Evolutionary conservation across 1,140 invertebrate genomes (phyloP).

Genomic region (Drosophila persimilis): DNA sequence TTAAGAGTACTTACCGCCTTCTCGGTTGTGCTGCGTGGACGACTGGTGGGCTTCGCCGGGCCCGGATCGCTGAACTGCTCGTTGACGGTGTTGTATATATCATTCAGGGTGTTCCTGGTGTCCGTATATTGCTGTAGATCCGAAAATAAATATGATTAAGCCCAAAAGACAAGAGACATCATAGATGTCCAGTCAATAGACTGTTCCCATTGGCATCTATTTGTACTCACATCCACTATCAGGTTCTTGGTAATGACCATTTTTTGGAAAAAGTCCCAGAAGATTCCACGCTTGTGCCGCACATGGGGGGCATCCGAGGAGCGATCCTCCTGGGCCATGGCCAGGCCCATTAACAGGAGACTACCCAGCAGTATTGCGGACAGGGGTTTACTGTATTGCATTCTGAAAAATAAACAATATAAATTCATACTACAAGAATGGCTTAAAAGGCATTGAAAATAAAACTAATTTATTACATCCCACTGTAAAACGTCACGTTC

Average conservation of each 20-base stretch:
- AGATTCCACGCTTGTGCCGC: slow-evolving; percentile 67
- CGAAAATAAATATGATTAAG: neutral
- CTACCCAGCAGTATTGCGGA: slow-evolving; percentile 16
- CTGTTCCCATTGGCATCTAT: neutral
- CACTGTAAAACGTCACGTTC: no score
- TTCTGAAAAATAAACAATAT: neutral
- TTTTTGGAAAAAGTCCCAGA: slow-evolving; percentile 81
- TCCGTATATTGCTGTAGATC: slow-evolving; percentile 76
- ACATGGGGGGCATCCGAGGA: slow-evolving; percentile 28
- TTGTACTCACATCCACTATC: slow-evolving; percentile 68
- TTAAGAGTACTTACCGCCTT: slow-evolving; percentile 36
- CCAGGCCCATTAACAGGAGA: slow-evolving; percentile 31
- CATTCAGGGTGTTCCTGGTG: slow-evolving; percentile 67
- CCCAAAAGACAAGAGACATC: neutral
- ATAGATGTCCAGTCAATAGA: no score
- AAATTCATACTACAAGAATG: neutral
- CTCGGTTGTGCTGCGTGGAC: slow-evolving; percentile 56
- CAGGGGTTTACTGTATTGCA: slow-evolving; percentile 8
- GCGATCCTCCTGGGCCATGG: neutral
- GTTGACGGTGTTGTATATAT: slow-evolving; percentile 71
- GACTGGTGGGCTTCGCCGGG: slow-evolving; percentile 56
- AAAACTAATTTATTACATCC: no score
- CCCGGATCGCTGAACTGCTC: slow-evolving; percentile 79
- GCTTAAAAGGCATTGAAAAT: no score
- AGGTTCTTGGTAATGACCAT: slow-evolving; percentile 76